Base-by-base conservation (phyloP, 2,797 vertebrate genomes). In the Myotis vivesi region DNA sequence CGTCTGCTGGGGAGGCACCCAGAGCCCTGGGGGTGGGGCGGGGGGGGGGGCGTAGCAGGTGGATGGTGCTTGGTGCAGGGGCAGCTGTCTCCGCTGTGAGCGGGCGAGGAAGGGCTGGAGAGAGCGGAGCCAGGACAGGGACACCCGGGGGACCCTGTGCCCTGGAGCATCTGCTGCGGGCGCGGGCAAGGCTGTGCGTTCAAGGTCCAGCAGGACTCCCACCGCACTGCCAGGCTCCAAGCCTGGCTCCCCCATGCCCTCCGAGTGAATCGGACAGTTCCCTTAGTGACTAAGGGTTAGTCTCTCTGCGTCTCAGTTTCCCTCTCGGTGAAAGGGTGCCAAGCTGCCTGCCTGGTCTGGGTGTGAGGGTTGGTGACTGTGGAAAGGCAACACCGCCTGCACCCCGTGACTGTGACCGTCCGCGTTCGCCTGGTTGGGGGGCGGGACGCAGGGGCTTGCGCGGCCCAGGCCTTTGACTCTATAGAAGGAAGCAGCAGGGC, bases 371-470 rank as follows among this genome's bases (percentile, higher is more conserved):
- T 19, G 19, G 46, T 22, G 73, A 13, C 46, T 22, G 38, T 6
- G 46, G 46, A 46, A 46, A 46, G 46, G 46, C 46, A 46, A 46
- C 46, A 46, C 46, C 3, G 12, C 12, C 46, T 46, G 22, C 11
- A 0, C 57, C 57, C 57, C 0, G 23, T 49, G 15, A 5, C 46
- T 13, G 3, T 49, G 13, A 2, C 16, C 16, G 0, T 51, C 49
- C 0, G 5, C 25, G 12, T 59, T 28, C 12, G 12, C 59, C 57
- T 15, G 59, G 59, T 62, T 30, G 30, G 15, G 57, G 28, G 0
- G 59, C 59, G 15, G 17, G 64, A n/a, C 0, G 36, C 64, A 38
- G 12, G 8, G 6, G 30, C 71, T 83, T 79, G 41, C 22, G 51
- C 0, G 62, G 33, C 33, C 28, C 11, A 22, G 36, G 19, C 19